Evolutionary conservation across 2,888 invertebrate genomes (phyloP).

Genomic region (Hofmannophila pseudospretella): DNA sequence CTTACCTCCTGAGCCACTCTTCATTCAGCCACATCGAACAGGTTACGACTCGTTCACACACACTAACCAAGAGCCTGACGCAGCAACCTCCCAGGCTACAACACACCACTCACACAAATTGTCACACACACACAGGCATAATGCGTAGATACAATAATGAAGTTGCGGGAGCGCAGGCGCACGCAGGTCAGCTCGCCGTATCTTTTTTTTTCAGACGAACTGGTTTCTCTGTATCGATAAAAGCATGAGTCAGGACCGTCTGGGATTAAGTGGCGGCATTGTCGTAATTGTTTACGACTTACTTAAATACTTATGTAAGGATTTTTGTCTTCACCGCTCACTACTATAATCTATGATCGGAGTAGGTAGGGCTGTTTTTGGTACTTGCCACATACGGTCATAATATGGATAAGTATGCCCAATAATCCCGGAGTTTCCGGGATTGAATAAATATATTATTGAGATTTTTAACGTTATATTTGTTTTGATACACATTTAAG

Average conservation of each 20-base stretch:
- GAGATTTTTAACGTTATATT: too few relatives aligned
- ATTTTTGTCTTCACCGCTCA: neutral
- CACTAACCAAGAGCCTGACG: constrained; percentile 26
- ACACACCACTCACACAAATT: neutral
- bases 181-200: constrained; percentile 61
- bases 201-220: constrained; percentile 56
- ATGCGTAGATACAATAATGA: neutral
- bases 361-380: too few relatives aligned
- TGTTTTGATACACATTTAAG: too few relatives aligned
- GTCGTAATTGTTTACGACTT: constrained; percentile 13
- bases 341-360: too few relatives aligned
- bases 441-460: too few relatives aligned
- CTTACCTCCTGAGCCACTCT: constrained; percentile 70
- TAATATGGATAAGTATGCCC: too few relatives aligned
- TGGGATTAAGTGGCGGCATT: constrained; percentile 26
- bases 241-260: constrained; percentile 59
- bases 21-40: constrained; percentile 70
- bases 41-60: constrained; percentile 62
- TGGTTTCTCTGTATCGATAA: constrained; percentile 58
- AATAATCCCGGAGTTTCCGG: too few relatives aligned
- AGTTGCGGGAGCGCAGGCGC: constrained; percentile 57
- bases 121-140: neutral
- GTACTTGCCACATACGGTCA: too few relatives aligned
- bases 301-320: too few relatives aligned
- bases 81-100: neutral